Base-by-base conservation (phyloP, 2,113 vertebrate genomes). In the Heterotis niloticus region DNA sequence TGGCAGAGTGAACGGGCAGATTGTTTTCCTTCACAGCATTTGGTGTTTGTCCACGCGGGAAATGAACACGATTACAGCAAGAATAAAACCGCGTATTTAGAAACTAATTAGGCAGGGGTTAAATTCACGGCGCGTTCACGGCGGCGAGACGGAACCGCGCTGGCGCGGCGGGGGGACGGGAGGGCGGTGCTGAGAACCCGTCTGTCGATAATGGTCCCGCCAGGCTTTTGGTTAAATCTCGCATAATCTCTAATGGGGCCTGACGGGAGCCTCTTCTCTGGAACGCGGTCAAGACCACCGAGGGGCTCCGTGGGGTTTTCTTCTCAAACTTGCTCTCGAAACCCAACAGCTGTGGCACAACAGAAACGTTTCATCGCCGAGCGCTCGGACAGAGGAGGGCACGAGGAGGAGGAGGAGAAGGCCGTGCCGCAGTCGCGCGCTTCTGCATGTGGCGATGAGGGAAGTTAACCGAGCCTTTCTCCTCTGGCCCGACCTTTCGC, bases 121-220 rank as follows among this genome's bases (percentile, higher is more conserved):
- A 95, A 94, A 95, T 95, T 94, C 93, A 95, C 94, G 94, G 93
- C 94, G 94, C 94, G 94, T 95, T 94, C 92, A 94, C 93, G 93
- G 91, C 90, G 93, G 93, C 93, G 92, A 94, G 93, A 94, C 93
- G 94, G 94, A 95, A 94, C 94, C 93, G 93, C 94, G 88, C 87
- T 82, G 90, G 91, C 89, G 89, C 90, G 91, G 92, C 88, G 88
- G 91, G 90, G 88, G 93, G 34, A 93, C 91, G 87, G 90, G 92
- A 92, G 93, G 71, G 54, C 52, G 1, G 7, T 59, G 17, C 18
- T 59, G 54, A 23, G 14, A 16, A 74, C 24, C 4, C 14, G 71
- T 14, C 9, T 18, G 54, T 74, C 56, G 94, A 91, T 94, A 92
- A 92, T 92, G 91, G 92, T 93, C 91, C 89, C 91, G 92, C 91